Percentiles rank a stretch among this genome's conserved stretches.
Evolutionary conservation across 2,113 vertebrate species (phyloP).

Genomic region (Trogon surrucura): DNA sequence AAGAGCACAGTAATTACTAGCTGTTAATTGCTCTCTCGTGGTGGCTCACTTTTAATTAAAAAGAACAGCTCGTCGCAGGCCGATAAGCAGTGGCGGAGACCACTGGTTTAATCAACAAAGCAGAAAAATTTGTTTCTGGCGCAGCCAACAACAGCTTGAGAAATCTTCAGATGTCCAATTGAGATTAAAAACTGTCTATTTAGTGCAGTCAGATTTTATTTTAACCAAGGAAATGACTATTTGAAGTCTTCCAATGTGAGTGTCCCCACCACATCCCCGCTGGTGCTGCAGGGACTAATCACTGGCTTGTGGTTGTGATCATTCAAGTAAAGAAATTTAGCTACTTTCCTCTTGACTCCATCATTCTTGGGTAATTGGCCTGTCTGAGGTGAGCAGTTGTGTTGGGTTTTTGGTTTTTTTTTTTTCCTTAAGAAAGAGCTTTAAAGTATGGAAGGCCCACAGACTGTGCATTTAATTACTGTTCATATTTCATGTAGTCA

Average conservation of each 20-base stretch:
- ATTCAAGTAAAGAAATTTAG: conserved; percentile 98
- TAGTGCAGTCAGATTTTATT: conserved; percentile 98
- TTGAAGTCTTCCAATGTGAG: conserved; percentile 93
- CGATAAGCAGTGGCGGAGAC: conserved; percentile 95
- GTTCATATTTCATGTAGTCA: conserved; percentile 88
- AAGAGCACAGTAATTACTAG: conserved; percentile 98
- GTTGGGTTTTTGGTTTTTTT: conserved; percentile 51
- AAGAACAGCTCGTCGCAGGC: conserved; percentile 95
- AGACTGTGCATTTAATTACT: conserved; percentile 89
- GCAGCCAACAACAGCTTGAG: conserved; percentile 90
- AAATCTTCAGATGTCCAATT: conserved; percentile 99
- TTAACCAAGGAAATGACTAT: conserved; percentile 91
- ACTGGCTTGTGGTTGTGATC: conserved; percentile 89
- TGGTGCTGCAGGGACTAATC: conserved; percentile 93
- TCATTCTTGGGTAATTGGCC: conserved; percentile 90
- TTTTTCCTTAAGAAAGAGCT: conserved; percentile 76
- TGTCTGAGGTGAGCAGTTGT: conserved; percentile 86
- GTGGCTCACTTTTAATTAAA: conserved; percentile 99
- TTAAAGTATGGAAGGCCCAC: conserved; percentile 85
- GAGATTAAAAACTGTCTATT: conserved; percentile 99
- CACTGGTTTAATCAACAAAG: conserved; percentile 99
- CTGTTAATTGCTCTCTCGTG: conserved; percentile 99
- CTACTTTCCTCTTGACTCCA: conserved; percentile 89
- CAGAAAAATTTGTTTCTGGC: conserved; percentile 94
- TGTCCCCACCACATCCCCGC: conserved; percentile 85